These are phyloP conservation scores for Drosophila nebulosa DNA, from an alignment of 1,140 invertebrate species.

Conservation along the genomic window DNA sequence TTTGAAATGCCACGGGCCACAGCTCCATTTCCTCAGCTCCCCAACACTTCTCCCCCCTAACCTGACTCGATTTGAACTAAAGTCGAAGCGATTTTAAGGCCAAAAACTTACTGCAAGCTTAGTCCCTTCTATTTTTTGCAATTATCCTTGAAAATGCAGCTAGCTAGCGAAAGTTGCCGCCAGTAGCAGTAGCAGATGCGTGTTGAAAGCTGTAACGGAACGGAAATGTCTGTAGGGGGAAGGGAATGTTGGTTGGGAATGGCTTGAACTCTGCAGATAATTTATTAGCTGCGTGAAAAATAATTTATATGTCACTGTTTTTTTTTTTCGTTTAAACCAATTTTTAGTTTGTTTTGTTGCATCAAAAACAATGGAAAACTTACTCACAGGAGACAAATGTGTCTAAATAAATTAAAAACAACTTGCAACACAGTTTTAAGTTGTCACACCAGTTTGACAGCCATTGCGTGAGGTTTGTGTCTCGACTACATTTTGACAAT, in stretches of 20 bases:
- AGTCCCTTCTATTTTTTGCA: constrained; percentile 60
- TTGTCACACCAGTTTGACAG: constrained; percentile 3
- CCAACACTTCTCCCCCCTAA: background rate
- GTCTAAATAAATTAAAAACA: constrained; percentile 11
- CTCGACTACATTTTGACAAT: constrained; percentile 8
- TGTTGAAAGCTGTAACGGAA: constrained; percentile 53
- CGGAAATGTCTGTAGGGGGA: constrained; percentile 38
- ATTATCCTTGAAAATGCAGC: constrained; percentile 72
- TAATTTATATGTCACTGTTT: constrained; percentile 61
- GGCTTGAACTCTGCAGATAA: constrained; percentile 56
- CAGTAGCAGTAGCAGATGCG: constrained; percentile 15
- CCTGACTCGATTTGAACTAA: background rate
- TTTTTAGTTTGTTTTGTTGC: constrained; percentile 11
- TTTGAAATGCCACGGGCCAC: constrained; percentile 70
- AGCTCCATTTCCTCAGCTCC: constrained; percentile 34
- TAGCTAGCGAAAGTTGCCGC: constrained; percentile 22
- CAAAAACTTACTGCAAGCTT: constrained; percentile 39
- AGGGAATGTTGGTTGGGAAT: background rate
- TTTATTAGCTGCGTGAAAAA: constrained; percentile 77
- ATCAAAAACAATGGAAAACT: background rate
- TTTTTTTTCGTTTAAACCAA: constrained; percentile 2
- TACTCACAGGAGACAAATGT: background rate
- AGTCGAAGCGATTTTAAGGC: constrained; percentile 32
- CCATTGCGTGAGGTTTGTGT: constrained; percentile 1
- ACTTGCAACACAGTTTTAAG: constrained; percentile 3